These are phyloP conservation scores for Atherinosoma microstoma DNA, from an alignment of 2,797 vertebrate species.

Conservation along the genomic window DNA sequence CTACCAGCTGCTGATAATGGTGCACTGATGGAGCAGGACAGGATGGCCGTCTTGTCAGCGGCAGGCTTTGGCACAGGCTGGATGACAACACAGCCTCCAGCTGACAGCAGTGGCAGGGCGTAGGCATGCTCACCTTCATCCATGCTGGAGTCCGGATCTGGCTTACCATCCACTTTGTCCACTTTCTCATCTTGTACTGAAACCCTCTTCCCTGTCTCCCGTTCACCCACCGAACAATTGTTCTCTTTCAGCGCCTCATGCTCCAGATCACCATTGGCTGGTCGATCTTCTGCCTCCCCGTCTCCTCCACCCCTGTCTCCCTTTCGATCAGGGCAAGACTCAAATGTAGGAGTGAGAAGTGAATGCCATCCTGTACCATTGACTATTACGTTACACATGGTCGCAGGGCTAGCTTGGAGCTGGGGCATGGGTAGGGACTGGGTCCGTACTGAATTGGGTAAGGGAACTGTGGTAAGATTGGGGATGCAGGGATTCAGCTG, in stretches of 20 bases:
- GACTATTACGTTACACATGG: slow-evolving; percentile 95
- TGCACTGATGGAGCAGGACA: slow-evolving; percentile 92
- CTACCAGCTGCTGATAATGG: slow-evolving; percentile 91
- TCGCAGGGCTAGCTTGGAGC: slow-evolving; percentile 83
- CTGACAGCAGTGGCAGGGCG: slow-evolving; percentile 93
- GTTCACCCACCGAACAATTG: slow-evolving; percentile 89
- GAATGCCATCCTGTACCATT: slow-evolving; percentile 88
- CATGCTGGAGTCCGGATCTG: slow-evolving; percentile 88
- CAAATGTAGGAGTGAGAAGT: slow-evolving; percentile 74
- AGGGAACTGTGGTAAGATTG: slow-evolving; percentile 74
- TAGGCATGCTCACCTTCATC: slow-evolving; percentile 94
- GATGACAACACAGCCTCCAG: slow-evolving; percentile 92
- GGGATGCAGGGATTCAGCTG: slow-evolving; percentile 65
- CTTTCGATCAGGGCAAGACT: slow-evolving; percentile 74
- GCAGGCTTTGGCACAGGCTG: slow-evolving; percentile 98
- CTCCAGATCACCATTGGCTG: slow-evolving; percentile 90
- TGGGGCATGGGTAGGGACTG: slow-evolving; percentile 74
- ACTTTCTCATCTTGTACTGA: slow-evolving; percentile 85
- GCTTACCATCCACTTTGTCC: slow-evolving; percentile 88
- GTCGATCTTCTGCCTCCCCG: slow-evolving; percentile 72
- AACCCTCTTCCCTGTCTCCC: slow-evolving; percentile 89
- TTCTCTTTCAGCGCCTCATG: slow-evolving; percentile 97
- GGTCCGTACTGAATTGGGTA: slow-evolving; percentile 68
- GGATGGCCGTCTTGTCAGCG: slow-evolving; percentile 91
- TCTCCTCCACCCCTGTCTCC: slow-evolving; percentile 58